phyloP scores from a whole-genome alignment of 1,140 invertebrate genomes.

The Panulirus ornatus region DNA sequence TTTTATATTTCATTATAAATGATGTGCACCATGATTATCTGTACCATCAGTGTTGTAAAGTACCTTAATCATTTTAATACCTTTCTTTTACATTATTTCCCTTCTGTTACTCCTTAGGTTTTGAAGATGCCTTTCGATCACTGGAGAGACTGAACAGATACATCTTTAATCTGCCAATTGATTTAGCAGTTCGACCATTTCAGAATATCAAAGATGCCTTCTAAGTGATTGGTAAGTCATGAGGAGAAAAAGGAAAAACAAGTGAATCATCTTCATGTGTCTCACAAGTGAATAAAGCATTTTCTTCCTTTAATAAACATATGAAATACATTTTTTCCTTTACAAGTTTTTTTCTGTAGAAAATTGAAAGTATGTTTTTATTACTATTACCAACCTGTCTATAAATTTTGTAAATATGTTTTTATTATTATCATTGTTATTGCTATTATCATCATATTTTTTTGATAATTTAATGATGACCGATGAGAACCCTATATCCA shows the following conservation, averaged over 20 bases:
- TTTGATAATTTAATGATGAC: too few species aligned
- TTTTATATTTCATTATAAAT: too few species aligned
- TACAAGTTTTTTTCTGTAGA: too few species aligned
- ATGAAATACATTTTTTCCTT: too few species aligned
- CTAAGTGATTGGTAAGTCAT: constrained; percentile 77
- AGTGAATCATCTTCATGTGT: background rate
- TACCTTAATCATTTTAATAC: background rate
- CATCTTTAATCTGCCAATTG: constrained; percentile 96
- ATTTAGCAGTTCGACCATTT: constrained; percentile 96
- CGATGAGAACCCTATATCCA: too few species aligned
- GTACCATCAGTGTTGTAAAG: too few species aligned
- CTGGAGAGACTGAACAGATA: constrained; percentile 91
- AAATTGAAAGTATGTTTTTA: too few species aligned
- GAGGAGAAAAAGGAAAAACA: background rate
- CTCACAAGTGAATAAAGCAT: background rate
- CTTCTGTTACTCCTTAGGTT: constrained; percentile 82
- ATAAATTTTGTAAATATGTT: too few species aligned
- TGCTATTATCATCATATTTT: too few species aligned
- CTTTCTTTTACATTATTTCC: background rate
- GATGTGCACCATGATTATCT: too few species aligned
- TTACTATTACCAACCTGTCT: too few species aligned
- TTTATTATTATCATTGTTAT: too few species aligned
- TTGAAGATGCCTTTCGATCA: constrained; percentile 95
- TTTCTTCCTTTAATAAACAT: background rate
- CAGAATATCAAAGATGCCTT: constrained; percentile 99